Base-by-base conservation (phyloP, 64 coral and sea anemone species). In the Montipora capricornis region DNA sequence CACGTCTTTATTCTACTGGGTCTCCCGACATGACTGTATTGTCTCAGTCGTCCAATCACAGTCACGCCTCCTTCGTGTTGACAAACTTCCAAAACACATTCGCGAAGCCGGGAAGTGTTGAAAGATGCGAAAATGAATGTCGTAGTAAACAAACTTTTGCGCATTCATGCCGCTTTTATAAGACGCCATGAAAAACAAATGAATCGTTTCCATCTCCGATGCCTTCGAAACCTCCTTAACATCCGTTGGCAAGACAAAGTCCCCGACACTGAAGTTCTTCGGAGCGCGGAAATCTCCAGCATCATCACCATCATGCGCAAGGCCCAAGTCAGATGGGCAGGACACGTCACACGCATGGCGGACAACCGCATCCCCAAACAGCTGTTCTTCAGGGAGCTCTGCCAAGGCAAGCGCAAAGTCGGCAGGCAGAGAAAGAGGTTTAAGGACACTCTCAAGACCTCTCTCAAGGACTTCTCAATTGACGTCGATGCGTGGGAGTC, bases 171-270 rank as follows among this genome's bases (percentile, higher is more conserved):
- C 87, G 44, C 4, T 49, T 17, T 0, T 68, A 73, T 64, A 37
- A 89, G 87, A 26, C 66, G 68, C 6, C 87, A 94, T 83, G 69
- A n/a, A 14, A 51, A 53, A 8, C 50, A 66, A 8, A 1, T 84
- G 3, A 49, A 94, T 22, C 70, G 37, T 5, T 90, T 83, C 80
- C 68, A 90, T 61, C 57, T 74, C 8, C 9, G 60, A 14, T 90
- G 80, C 58, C 81, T 90, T 2, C 75, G 58, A 7, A 86, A 80
- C n/a, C n/a, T n/a, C n/a, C n/a, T n/a, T n/a, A n/a, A n/a, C 24
- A 87, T 95, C 53, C 37, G 76, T 0, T 86, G 88, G 80, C 58
- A 79, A 8, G 88, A 85, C 45, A 84, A 90, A 44, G 55, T 90
- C 12, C 88, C 81, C 0, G 73, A 90, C 47, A 85, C 80, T 2